Evolutionary conservation across 2,888 invertebrate species (phyloP), one percentile per base, ranked within the genome.

Genomic region (Coremacera marginata): DNA sequence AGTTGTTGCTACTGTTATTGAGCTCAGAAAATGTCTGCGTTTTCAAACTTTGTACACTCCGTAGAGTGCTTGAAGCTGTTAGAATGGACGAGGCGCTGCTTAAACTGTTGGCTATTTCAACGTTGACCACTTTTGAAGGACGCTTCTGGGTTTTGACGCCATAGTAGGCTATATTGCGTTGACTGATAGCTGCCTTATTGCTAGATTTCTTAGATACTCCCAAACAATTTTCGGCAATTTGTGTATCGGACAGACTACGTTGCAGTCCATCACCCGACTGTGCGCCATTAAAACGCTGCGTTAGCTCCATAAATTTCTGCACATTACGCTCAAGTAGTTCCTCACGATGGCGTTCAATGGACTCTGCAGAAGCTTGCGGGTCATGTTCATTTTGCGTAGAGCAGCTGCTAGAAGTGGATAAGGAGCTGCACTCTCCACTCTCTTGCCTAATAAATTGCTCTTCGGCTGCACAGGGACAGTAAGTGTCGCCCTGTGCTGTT

Each of bases 391-490:
- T 65, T 14, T 22, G 22, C 25, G 31, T 22, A 9, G 34, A 52
- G 52, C 55, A 16, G 57, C 31, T 63, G 63, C 57, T 44, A 14
- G 25, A 57, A 34, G 27, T 51, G 31, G 62, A 57, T 16, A 25
- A 34, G 44, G 51, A 31, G 14, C 31, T n/a, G 31, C 49, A 22
- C 31, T 31, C 31, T 2, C 31, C 22, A 27, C 7, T 51, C 22
- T 62, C 44, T 25, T n/a, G 63, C 55, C 44, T 22, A 9, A 44
- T 60, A 34, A 83, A 83, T 27, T 84, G 80, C 63, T 81, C 78
- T 52, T 84, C 84, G 7, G 82, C 83, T 55, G 81, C 82, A 80
- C 83, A 82, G 0, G 84, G 84, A 73, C 83, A 84, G 49, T 83
- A 83, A 51, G 81, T 83, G 1, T 81, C 82, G 5, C 76, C 80